These are phyloP conservation scores for Brachionus paranguensis DNA, from an alignment of 1,140 invertebrate genomes.

Conservation along the genomic window DNA sequence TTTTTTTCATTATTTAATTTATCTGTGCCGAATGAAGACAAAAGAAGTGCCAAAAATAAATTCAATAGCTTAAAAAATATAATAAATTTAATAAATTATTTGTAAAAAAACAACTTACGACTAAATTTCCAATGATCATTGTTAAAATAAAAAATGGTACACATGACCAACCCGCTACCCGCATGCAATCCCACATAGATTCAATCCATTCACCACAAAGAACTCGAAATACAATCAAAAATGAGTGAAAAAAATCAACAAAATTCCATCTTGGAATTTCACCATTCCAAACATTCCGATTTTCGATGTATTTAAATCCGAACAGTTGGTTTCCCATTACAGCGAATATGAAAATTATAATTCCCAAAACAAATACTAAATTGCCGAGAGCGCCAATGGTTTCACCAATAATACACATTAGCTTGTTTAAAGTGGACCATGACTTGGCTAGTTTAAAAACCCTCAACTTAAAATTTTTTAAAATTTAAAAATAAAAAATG, in stretches of 20 bases:
- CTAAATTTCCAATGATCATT: slow-evolving; percentile 93
- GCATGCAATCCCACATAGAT: slow-evolving; percentile 96
- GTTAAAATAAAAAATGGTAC: slow-evolving; percentile 92
- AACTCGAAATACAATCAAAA: slow-evolving; percentile 97
- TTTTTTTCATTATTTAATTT: slow-evolving; percentile 45
- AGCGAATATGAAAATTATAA: slow-evolving; percentile 97
- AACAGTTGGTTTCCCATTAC: slow-evolving; percentile 98
- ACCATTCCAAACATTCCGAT: slow-evolving; percentile 43
- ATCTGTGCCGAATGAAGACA: slow-evolving; percentile 88
- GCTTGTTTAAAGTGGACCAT: slow-evolving; percentile 93
- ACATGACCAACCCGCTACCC: slow-evolving; percentile 78
- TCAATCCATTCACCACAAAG: slow-evolving; percentile 98
- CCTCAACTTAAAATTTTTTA: slow-evolving; percentile 66
- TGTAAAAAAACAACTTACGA: slow-evolving; percentile 61
- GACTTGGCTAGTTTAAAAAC: slow-evolving; percentile 99
- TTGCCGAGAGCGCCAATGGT: slow-evolving; percentile 95
- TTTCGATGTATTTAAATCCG: slow-evolving; percentile 72
- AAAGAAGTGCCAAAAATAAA: slow-evolving; percentile 95
- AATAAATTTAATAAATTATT: not conserved
- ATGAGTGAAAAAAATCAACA: slow-evolving; percentile 92
- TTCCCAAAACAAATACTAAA: slow-evolving; percentile 90
- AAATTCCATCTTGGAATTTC: slow-evolving; percentile 71
- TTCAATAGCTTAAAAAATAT: slow-evolving; percentile 65
- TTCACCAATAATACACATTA: slow-evolving; percentile 96
- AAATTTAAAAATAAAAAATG: slow-evolving; percentile 42